Evolutionary conservation across 1,140 invertebrate genomes (phyloP).

Genomic region (Saccostrea cuccullata): DNA sequence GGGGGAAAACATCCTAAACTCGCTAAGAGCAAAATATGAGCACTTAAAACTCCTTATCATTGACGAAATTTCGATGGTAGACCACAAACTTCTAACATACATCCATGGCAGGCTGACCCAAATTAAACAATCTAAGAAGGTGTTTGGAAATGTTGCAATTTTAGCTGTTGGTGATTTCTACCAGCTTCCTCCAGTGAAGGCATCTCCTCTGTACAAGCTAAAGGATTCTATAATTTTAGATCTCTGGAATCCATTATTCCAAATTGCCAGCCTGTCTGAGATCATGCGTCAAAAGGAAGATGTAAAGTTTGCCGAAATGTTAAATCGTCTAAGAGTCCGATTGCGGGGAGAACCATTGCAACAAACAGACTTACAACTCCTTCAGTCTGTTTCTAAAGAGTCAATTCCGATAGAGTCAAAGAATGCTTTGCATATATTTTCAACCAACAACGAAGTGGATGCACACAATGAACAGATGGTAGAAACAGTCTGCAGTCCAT

Average conservation of each 20-base stretch:
- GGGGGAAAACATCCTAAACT: conserved; percentile 20
- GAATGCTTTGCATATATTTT: conserved; percentile 34
- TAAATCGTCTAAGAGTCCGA: conserved; percentile 40
- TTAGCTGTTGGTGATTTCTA: conserved; percentile 52
- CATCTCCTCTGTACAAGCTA: background rate
- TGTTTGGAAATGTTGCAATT: conserved; percentile 46
- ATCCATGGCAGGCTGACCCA: conserved; percentile 49
- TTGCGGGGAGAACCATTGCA: background rate
- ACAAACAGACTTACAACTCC: background rate
- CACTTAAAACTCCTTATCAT: conserved; percentile 51
- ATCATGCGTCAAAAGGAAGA: conserved; percentile 47
- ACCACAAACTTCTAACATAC: conserved; percentile 51
- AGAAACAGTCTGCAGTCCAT: background rate
- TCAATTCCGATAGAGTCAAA: background rate
- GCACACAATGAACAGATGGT: conserved; percentile 35
- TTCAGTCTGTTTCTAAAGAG: conserved; percentile 25
- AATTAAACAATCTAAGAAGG: conserved; percentile 43
- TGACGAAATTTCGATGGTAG: conserved; percentile 60
- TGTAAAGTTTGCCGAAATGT: conserved; percentile 11
- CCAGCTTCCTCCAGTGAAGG: conserved; percentile 42
- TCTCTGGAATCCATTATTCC: conserved; percentile 42
- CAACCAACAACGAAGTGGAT: conserved; percentile 32
- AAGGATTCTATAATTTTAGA: background rate
- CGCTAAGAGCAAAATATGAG: conserved; percentile 6
- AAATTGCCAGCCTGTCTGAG: conserved; percentile 4